These are phyloP conservation scores for Listronotus oregonensis DNA, from an alignment of 1,140 invertebrate species.

Conservation along the genomic window DNA sequence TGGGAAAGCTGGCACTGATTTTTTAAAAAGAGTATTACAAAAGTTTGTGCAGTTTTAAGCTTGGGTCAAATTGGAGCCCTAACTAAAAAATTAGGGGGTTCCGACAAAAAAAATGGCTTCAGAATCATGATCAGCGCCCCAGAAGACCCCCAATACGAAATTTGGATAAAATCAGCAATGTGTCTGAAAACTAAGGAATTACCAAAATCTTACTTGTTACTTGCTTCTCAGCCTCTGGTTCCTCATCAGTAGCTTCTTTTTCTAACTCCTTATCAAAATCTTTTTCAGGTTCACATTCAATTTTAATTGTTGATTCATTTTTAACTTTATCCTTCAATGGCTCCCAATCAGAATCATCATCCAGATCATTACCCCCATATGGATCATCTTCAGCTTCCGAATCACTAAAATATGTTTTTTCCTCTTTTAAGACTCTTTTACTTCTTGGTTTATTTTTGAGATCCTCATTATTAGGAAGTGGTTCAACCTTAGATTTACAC, in stretches of 20 bases:
- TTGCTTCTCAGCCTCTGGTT: no score
- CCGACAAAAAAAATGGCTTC: no score
- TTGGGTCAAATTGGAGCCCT: no score
- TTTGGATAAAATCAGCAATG: no score
- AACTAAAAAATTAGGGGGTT: no score
- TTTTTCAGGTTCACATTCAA: not conserved
- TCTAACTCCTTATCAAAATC: not conserved
- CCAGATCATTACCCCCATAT: conserved; percentile 3
- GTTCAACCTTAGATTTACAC: no score
- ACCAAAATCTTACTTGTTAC: no score
- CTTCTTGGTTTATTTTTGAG: not conserved
- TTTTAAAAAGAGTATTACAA: no score
- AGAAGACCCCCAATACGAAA: no score
- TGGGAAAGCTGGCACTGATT: not conserved
- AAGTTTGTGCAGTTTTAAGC: no score
- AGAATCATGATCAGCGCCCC: no score
- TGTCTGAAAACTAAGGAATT: no score
- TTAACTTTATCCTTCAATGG: conserved; percentile 8
- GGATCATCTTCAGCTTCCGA: conserved; percentile 22
- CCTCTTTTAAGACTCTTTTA: not conserved
- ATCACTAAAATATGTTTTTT: conserved; percentile 10
- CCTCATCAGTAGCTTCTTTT: not conserved
- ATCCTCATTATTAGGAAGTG: not conserved
- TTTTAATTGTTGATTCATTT: not conserved
- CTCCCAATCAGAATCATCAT: conserved; percentile 30